Evolutionary conservation across 2,113 vertebrate species (phyloP).

Genomic region (Pithys albifrons): DNA sequence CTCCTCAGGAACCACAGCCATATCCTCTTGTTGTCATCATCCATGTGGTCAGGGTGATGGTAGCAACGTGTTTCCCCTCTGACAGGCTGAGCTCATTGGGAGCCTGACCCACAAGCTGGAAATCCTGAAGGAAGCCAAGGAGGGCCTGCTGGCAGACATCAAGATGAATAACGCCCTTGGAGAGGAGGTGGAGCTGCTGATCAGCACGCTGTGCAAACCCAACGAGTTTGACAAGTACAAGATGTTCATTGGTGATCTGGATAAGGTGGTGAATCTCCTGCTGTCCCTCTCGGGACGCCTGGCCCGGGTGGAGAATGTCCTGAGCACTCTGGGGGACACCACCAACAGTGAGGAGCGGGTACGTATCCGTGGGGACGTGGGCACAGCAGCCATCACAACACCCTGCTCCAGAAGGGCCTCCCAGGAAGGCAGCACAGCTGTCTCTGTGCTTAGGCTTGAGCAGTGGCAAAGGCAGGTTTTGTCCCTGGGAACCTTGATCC

Average conservation of each 20-base stretch:
- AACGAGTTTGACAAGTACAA: constrained; percentile 95
- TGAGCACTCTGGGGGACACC: constrained; percentile 76
- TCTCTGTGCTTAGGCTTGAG: rapidly evolving
- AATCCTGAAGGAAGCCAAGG: constrained; percentile 83
- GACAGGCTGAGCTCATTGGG: constrained; percentile 86
- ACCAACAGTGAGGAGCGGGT: constrained; percentile 85
- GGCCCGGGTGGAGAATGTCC: constrained; percentile 86
- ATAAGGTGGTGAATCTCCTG: constrained; percentile 94
- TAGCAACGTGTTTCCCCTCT: not conserved
- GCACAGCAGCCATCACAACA: not conserved
- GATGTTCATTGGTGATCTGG: constrained; percentile 94
- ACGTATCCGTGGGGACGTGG: not conserved
- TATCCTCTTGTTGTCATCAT: not conserved
- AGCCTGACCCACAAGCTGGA: constrained; percentile 84
- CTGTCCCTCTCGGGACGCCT: constrained; percentile 92
- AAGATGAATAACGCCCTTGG: constrained; percentile 81
- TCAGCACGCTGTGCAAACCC: constrained; percentile 84
- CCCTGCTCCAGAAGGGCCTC: not conserved
- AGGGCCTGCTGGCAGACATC: constrained; percentile 81
- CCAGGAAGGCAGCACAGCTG: not conserved
- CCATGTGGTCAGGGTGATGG: not conserved
- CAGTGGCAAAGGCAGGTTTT: not conserved
- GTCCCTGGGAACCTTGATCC: not conserved
- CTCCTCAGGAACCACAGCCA: not conserved
- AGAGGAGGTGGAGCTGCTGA: constrained; percentile 79